These are phyloP conservation scores for Tokudaia muenninki DNA, from an alignment of 2,797 vertebrate species.

Conservation along the genomic window DNA sequence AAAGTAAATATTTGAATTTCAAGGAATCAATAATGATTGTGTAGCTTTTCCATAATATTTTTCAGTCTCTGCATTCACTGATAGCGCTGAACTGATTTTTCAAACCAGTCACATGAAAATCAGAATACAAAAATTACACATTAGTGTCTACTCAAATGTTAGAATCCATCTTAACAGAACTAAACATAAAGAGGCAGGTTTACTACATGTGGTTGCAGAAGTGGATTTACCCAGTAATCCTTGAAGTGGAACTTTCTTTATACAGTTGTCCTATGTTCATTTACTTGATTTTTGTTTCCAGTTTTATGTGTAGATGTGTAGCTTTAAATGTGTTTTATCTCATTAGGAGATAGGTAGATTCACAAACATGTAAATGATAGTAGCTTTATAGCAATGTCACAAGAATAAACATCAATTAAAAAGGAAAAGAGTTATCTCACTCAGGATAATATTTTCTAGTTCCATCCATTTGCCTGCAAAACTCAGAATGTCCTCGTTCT, in stretches of 20 bases:
- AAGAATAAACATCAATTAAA: not conserved
- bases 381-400: not conserved
- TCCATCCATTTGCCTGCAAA: no score
- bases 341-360: not conserved
- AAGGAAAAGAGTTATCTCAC: not conserved
- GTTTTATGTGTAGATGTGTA: not conserved
- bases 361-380: not conserved
- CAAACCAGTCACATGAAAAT: not conserved
- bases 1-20: slow-evolving; percentile 35
- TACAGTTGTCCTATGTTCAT: not conserved
- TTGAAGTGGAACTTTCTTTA: not conserved
- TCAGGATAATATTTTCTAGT: no score
- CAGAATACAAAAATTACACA: not conserved
- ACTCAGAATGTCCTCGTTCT: no score
- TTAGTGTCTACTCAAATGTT: not conserved
- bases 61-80: not conserved
- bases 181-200: not conserved
- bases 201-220: not conserved
- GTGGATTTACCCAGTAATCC: not conserved
- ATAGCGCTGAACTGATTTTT: not conserved
- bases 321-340: not conserved
- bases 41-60: not conserved
- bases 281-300: not conserved
- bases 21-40: not conserved
- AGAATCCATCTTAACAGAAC: not conserved